Evolutionary conservation across 2,113 vertebrate genomes (phyloP).

Genomic region (Phainopepla nitens): DNA sequence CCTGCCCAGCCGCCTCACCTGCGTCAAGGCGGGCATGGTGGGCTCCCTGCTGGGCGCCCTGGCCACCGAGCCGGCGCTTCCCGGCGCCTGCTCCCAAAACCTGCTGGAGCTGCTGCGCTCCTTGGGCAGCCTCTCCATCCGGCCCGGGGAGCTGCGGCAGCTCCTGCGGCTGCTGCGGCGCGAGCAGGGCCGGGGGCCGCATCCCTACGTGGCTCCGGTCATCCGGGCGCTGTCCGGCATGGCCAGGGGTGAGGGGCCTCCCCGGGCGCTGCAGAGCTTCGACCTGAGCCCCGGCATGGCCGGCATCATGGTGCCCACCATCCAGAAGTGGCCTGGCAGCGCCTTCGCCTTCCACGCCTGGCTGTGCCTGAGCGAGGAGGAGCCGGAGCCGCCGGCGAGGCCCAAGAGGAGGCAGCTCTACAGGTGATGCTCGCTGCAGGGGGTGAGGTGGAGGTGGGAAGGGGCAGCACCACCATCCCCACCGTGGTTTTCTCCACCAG

Average conservation of each 20-base stretch:
- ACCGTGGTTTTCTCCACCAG: constrained; percentile 50
- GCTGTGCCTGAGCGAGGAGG: constrained; percentile 84
- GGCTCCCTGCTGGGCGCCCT: constrained; percentile 79
- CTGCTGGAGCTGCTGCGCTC: constrained; percentile 84
- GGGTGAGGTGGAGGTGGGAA: background rate
- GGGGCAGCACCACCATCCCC: background rate
- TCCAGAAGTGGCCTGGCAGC: constrained; percentile 90
- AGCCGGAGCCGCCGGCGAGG: background rate
- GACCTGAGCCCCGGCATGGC: constrained; percentile 93
- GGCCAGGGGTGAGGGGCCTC: constrained; percentile 76
- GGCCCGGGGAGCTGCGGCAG: constrained; percentile 82
- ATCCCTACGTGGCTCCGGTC: constrained; percentile 71
- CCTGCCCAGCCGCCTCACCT: constrained; percentile 84
- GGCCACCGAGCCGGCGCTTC: constrained; percentile 64
- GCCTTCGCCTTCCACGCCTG: constrained; percentile 94
- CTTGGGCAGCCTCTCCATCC: constrained; percentile 85
- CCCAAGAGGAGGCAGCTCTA: constrained; percentile 93
- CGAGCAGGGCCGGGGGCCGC: constrained; percentile 37
- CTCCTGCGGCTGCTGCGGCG: constrained; percentile 79
- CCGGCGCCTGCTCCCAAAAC: constrained; percentile 79
- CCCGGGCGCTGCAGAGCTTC: constrained; percentile 86
- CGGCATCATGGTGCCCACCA: constrained; percentile 91
- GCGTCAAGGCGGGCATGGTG: constrained; percentile 90
- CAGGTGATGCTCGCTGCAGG: constrained; percentile 71
- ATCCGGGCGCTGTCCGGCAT: constrained; percentile 85